Conservation (phyloP, 1,140 invertebrate species). For the Triops cancriformis region DNA sequence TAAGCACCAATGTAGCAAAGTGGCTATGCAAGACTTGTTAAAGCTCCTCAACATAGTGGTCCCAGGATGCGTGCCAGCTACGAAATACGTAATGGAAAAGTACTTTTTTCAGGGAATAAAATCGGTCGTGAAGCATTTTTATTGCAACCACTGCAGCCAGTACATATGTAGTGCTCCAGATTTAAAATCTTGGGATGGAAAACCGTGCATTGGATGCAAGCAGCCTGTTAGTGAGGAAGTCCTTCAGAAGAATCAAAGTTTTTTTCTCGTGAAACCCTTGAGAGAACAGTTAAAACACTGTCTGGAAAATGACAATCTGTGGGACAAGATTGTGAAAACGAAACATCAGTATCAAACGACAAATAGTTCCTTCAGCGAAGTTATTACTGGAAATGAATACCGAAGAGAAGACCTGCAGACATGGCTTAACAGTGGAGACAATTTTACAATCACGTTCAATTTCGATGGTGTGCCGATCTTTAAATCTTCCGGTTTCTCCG, state of each 20-base stretch:
- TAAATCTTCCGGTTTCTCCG: conserved; percentile 35
- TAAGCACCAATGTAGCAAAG: too few species aligned
- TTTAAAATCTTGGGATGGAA: too few species aligned
- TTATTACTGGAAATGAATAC: neutral
- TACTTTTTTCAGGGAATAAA: too few species aligned
- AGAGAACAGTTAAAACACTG: neutral
- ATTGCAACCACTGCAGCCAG: conserved; percentile 2
- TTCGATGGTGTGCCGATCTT: conserved; percentile 37
- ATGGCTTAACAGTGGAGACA: neutral
- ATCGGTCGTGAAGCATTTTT: conserved; percentile 18
- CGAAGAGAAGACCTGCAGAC: neutral
- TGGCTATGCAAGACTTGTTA: too few species aligned
- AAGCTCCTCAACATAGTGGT: conserved; percentile 11
- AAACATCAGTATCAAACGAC: neutral
- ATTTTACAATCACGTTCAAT: too few species aligned
- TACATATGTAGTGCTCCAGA: neutral
- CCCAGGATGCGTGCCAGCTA: neutral
- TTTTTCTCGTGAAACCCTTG: neutral
- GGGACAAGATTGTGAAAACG: neutral
- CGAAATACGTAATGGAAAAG: too few species aligned
- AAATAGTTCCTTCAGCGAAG: neutral
- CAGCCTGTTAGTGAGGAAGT: neutral
- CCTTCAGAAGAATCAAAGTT: neutral
- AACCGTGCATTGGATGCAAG: neutral
- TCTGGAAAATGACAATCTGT: conserved; percentile 7